Evolutionary conservation across 2,888 invertebrate genomes (phyloP), one percentile per base, ranked within the genome.

Genomic region (Pseudococcus longispinus): DNA sequence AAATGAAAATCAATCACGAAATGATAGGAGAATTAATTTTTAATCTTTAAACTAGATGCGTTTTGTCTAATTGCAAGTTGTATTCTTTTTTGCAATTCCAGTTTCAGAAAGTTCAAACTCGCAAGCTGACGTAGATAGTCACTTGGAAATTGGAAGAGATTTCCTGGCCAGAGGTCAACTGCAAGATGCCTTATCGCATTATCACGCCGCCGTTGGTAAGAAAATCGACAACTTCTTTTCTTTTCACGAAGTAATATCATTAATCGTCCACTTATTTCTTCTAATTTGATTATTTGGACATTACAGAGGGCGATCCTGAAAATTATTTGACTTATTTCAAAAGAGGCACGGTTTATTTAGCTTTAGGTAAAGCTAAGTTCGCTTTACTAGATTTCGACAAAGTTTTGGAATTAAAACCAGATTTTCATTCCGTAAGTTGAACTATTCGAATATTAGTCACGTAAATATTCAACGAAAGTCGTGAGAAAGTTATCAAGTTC

Each of bases 291-390:
- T 4, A 26, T 55, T 44, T 83, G 65, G 77, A 26, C 87, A 84
- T 92, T 92, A 4, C 91, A 98, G 98, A 99, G 93, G 96, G 96
- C 18, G 99, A 99, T 91, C 97, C 98, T 60, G 93, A 93, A 89
- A 98, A 99, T 92, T 99, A 98, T 91, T 93, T 99, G 91, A 98
- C 98, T 85, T 96, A 97, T 90, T 99, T 97, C 91, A 96, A 97
- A 91, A 93, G 99, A 89, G 99, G 98, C 77, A 98, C 98, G 0
- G 97, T 98, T 0, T 98, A 97, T 91, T 93, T 99, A 90, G 99
- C 98, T 11, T 92, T 99, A 89, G 98, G 98, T 83, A 98, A 98
- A 92, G 96, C 98, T 0, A 97, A 97, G 90, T 96, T 97, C 90
- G 99, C 99, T 0, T 92, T 99, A 51, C 94, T 95, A 89, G 99